Conservation (phyloP, 2,113 vertebrate species). For the Otis tarda region DNA sequence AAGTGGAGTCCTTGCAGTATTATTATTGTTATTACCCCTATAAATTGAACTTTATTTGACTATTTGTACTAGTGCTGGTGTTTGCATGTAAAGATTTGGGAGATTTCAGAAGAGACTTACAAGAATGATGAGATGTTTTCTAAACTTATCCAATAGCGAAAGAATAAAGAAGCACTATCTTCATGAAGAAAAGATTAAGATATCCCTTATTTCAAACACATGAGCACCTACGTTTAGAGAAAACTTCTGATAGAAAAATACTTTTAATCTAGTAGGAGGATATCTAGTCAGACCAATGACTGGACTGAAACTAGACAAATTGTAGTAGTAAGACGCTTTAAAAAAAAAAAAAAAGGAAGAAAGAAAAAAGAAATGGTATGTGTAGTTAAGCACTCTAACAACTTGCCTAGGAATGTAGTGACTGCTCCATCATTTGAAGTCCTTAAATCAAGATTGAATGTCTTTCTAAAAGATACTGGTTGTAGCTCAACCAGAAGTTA, state of each 20-base stretch:
- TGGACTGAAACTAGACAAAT: background rate
- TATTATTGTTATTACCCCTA: background rate
- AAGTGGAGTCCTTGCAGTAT: background rate
- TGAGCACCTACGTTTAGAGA: background rate
- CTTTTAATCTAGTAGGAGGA: background rate
- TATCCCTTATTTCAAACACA: background rate
- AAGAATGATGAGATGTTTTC: background rate
- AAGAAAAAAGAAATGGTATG: background rate
- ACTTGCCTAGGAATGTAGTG: background rate
- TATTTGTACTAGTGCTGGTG: background rate
- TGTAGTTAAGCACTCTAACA: slow-evolving; percentile 9
- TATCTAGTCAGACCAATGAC: background rate
- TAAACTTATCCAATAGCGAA: background rate
- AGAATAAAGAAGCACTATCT: background rate
- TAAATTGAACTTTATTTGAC: background rate
- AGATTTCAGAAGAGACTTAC: background rate
- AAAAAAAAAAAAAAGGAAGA: background rate
- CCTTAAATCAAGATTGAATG: slow-evolving; percentile 52
- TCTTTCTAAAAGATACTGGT: slow-evolving; percentile 9
- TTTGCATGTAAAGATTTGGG: background rate
- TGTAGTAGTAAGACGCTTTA: background rate
- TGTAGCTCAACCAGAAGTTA: slow-evolving; percentile 44
- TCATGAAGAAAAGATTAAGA: background rate
- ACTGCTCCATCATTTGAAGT: slow-evolving; percentile 32
- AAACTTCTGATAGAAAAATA: background rate